Base-by-base conservation (phyloP, 2,113 vertebrate species). In the Rhegmatorhina hoffmannsi region DNA sequence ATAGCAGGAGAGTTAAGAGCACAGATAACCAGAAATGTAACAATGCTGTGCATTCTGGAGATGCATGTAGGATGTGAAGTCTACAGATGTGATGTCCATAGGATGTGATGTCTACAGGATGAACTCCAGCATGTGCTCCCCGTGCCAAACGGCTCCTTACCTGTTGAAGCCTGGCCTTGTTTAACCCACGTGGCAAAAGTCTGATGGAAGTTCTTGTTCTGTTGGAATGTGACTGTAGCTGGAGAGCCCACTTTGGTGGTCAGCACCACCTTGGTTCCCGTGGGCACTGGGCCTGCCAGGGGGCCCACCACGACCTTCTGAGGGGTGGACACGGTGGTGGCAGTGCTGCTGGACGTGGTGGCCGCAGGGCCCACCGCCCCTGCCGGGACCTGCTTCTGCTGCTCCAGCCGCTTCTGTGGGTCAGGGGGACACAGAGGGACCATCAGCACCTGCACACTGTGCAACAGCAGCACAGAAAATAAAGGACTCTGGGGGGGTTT, bases 161-260 rank as follows among this genome's bases (percentile, higher is more conserved):
- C 99, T 98, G 40, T 40, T 5, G 96, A 99, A 80, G 97, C 98
- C 58, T 99, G 99, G 96, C 99, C 99, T 98, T 99, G 99, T 89
- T 99, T 99, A 96, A 99, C 99, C 99, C 99, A 99, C 10, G 99
- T 99, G 43, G 99, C 99, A 94, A 99, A 99, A 12, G 99, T 99
- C 53, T 99, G 99, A 50, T 99, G 99, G 96, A 99, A 99, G 97
- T 99, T 99, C 97, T 99, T 99, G 98, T 99, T 99, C 93, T 99
- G 99, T 89, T 99, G 99, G 98, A 99, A 99, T 95, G 99, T 98
- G 56, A 99, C 99, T 28, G 99, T 97, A 40, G 98, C 97, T 83
- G 98, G 98, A 96, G 99, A 99, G 44, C 98, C 98, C 92, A 99
- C 98, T 97, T 99, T 99, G 73, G 99, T 98, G 83, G 99, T 97